Base-by-base conservation (phyloP, 2,888 invertebrate species). In the Perithous albicinctus region DNA sequence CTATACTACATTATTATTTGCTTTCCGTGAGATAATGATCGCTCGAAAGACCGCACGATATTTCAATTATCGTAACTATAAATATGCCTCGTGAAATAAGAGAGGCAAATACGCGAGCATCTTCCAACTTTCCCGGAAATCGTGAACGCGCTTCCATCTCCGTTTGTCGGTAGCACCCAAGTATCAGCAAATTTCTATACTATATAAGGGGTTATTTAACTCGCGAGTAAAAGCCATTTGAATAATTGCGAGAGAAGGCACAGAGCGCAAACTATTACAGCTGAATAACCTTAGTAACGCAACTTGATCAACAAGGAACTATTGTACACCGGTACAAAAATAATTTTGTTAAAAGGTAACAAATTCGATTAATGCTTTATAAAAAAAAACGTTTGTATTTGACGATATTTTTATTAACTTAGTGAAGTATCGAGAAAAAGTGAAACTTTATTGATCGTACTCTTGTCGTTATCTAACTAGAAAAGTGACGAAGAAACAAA, bases 51-150 rank as follows among this genome's bases (percentile, higher is more conserved):
- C 80, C 80, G 77, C 80, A 80, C 72, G 80, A 66, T 73, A 77
- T 80, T 78, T 78, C 80, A 80, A 80, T 80, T 77, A 80, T 77
- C 56, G 48, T 54, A 46, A n/a, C 29, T 26, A 8, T 26, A 54
- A n/a, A n/a, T n/a, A 7, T 38, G 54, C 38, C 38, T 38, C 51
- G 20, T 29, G 8, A 38, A 35, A 38, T n/a, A 15, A 1, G 43
- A 38, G 51, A 43, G 59, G 67, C n/a, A 64, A 2, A 23, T 3
- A 41, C 41, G 2, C 3, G 23, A n/a, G 56, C 51, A 63, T 78
- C 66, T 73, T 79, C 43, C 32, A 72, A 80, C 77, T 80, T 80
- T 80, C 80, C 61, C 80, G 80, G 77, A 77, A 80, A 67, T 67
- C n/a, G 38, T 43, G 46, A 69, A 56, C 35, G 61, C 48, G 59